phyloP scores from a whole-genome alignment of 2,113 vertebrate genomes.

The Alethe castanea region DNA sequence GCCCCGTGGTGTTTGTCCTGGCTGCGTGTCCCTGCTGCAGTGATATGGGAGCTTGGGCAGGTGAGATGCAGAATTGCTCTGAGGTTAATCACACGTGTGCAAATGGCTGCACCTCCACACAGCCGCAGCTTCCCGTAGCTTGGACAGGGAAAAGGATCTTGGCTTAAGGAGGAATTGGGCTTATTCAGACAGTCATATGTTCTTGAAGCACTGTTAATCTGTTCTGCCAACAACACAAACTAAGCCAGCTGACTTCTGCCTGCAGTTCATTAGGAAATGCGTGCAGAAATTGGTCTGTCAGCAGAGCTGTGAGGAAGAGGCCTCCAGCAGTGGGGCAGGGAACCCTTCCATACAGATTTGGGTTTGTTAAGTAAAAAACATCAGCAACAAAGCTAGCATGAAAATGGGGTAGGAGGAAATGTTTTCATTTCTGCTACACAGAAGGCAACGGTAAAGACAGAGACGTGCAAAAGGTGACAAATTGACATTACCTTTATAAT shows the following conservation, averaged over 20 bases:
- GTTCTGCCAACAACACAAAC: neutral
- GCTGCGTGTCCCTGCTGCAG: neutral
- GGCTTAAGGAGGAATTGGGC: neutral
- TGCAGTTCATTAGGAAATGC: neutral
- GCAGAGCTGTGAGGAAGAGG: neutral
- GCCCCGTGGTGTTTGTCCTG: fast-evolving
- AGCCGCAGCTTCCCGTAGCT: fast-evolving
- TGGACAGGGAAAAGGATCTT: neutral
- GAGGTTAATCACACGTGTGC: neutral
- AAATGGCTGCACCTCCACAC: neutral
- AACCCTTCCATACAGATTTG: neutral
- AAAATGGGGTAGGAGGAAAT: neutral
- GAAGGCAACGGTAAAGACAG: neutral
- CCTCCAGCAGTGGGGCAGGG: neutral
- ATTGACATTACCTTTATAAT: neutral
- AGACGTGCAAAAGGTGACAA: neutral
- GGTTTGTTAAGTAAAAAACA: neutral
- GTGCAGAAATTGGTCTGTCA: neutral
- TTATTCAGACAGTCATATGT: neutral
- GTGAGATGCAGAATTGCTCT: neutral
- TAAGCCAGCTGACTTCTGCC: neutral
- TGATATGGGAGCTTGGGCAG: neutral
- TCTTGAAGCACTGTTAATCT: neutral
- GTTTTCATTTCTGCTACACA: neutral
- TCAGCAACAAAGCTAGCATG: neutral